phyloP scores from a whole-genome alignment of 2,888 invertebrate species.

The Agrotis ipsilon region DNA sequence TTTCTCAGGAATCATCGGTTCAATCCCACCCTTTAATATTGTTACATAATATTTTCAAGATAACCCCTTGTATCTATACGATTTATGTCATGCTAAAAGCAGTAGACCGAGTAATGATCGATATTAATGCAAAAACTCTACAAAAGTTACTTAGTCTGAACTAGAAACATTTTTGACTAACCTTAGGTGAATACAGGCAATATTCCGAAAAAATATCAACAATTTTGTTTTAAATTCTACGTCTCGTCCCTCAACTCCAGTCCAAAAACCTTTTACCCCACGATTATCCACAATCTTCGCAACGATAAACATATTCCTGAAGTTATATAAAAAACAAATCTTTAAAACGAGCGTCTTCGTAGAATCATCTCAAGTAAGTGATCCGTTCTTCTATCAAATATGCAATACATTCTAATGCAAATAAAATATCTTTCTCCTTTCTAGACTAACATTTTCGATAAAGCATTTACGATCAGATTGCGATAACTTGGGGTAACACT shows the following conservation, averaged over 20 bases:
- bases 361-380: constrained; percentile 44
- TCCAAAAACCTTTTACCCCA: constrained; percentile 14
- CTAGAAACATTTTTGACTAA: no score
- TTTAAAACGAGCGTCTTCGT: constrained; percentile 30
- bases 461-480: constrained; percentile 52
- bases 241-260: not conserved
- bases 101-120: constrained; percentile 66
- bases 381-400: constrained; percentile 59
- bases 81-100: constrained; percentile 70
- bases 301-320: constrained; percentile 28
- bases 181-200: no score
- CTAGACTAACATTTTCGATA: constrained; percentile 47
- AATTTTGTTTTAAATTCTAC: not conserved
- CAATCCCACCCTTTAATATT: constrained; percentile 80
- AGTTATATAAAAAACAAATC: constrained; percentile 46
- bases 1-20: constrained; percentile 83
- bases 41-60: constrained; percentile 78
- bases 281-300: constrained; percentile 26
- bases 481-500: constrained; percentile 40
- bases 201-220: not conserved
- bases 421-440: constrained; percentile 48
- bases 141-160: no score
- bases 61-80: constrained; percentile 68
- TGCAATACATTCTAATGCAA: constrained; percentile 62
- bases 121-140: constrained; percentile 51